Base-by-base conservation (phyloP, 2,797 vertebrate species). In the Anguilla anguilla region DNA sequence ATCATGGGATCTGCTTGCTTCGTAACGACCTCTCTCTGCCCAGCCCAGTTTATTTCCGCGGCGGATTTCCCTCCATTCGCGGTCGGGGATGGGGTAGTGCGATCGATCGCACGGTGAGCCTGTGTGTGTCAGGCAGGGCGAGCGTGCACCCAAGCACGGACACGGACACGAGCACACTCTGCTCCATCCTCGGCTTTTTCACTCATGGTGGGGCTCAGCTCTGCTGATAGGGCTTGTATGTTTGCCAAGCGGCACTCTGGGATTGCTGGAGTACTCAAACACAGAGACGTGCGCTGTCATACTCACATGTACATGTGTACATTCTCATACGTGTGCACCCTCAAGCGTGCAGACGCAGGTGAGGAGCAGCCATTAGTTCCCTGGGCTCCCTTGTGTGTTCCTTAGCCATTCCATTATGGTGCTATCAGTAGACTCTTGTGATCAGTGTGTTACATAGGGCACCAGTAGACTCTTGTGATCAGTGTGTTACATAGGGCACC, bases 81-180 rank as follows among this genome's bases (percentile, higher is more conserved):
- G 43, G 17, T 57, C 28, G 11, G 83, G 46, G 83, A 13, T 4
- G 35, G 22, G 83, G 28, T 15, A 6, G 72, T 43, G 72, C 35
- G 67, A 91, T 57, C 64, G 61, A 85, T 79, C 43, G 91, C 88
- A 93, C 90, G 90, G 92, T 92, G 92, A 85, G 72, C 89, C 87
- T 85, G 87, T 88, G 86, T 90, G 85, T 88, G 74, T 4, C 67
- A 28, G 25, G 9, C 28, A 31, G 28, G n/a, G n/a, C 67, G n/a
- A 11, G 2, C 7, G 19, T 17, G 7, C n/a, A 2, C n/a, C 64
- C 25, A 72, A 13, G 67, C 67, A 31, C 28, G 55, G 55, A 57
- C 55, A 57, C 55, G 13, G 55, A 57, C 55, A 13, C 55, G 2
- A 17, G 55, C 11, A 57, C 55, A 57, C 10, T 1, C 55, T 2